Evolutionary conservation across 2,888 invertebrate species (phyloP).

Genomic region (Xylocampa areola): DNA sequence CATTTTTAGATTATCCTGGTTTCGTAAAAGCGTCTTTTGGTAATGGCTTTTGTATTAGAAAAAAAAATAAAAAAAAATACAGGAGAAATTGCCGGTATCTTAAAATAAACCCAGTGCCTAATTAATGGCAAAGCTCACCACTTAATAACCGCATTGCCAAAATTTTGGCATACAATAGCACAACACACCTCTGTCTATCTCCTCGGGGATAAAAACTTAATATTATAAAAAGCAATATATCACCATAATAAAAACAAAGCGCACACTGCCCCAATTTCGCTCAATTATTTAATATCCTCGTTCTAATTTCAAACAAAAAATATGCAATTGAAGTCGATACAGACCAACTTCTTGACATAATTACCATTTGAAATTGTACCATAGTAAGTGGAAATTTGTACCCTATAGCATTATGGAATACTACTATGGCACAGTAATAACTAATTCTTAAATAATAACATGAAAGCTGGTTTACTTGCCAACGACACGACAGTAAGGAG

Average conservation of each 20-base stretch:
- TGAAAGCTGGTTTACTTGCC: constrained; percentile 51
- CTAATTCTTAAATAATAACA: constrained; percentile 56
- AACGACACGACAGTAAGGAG: constrained; percentile 50
- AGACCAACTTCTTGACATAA: constrained; percentile 27
- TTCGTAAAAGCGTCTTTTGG: too few relatives aligned
- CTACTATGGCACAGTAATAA: constrained; percentile 23
- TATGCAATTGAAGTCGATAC: constrained; percentile 20
- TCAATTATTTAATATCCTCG: not conserved
- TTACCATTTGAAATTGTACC: constrained; percentile 55
- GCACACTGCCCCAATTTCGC: not conserved
- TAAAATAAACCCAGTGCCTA: too few relatives aligned
- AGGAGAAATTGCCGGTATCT: too few relatives aligned
- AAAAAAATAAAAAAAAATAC: too few relatives aligned
- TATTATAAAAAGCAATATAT: too few relatives aligned
- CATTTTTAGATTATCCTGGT: too few relatives aligned
- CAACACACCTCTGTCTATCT: too few relatives aligned
- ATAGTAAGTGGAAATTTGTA: constrained; percentile 26
- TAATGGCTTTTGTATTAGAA: not conserved
- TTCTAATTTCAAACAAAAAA: constrained; percentile 16
- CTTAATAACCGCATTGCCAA: too few relatives aligned
- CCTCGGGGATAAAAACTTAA: too few relatives aligned
- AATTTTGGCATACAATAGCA: too few relatives aligned
- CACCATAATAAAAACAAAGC: not conserved
- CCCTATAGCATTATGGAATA: constrained; percentile 35
- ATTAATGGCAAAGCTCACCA: too few relatives aligned